A percentile compares a stretch with the other conserved stretches of the same genome.
These are phyloP conservation scores for Gallinago jamesoni DNA, from an alignment of 2,113 vertebrate genomes.

Conservation along the genomic window DNA sequence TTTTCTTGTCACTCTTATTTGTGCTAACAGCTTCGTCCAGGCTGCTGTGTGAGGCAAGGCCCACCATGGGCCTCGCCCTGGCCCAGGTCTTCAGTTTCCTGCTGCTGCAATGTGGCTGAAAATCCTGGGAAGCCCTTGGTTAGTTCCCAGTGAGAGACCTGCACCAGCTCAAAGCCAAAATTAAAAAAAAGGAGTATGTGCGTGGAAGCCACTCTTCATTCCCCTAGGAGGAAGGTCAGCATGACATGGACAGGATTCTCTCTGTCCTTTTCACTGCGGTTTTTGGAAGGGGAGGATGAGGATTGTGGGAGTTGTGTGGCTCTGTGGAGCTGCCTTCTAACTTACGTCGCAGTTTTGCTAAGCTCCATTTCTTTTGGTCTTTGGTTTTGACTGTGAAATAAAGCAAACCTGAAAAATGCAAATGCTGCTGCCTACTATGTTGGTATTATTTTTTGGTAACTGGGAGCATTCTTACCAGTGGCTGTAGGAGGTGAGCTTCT, in stretches of 20 bases:
- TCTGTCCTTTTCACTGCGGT: background rate
- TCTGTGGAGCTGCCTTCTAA: background rate
- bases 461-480: background rate
- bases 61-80: accelerated
- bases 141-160: background rate
- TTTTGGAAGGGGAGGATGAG: accelerated
- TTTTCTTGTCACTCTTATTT: background rate
- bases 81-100: background rate
- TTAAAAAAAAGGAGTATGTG: background rate
- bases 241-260: accelerated
- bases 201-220: background rate
- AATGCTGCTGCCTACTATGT: background rate
- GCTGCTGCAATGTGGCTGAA: background rate
- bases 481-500: background rate
- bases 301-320: no score
- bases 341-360: accelerated
- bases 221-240: background rate
- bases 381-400: background rate
- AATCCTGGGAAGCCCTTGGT: background rate
- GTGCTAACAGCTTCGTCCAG: background rate
- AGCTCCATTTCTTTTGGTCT: background rate
- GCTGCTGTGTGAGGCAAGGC: background rate
- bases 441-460: background rate
- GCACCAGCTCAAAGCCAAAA: background rate
- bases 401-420: background rate